These are phyloP conservation scores for Hirundichthys speculiger DNA, from an alignment of 2,113 vertebrate genomes.

Conservation along the genomic window DNA sequence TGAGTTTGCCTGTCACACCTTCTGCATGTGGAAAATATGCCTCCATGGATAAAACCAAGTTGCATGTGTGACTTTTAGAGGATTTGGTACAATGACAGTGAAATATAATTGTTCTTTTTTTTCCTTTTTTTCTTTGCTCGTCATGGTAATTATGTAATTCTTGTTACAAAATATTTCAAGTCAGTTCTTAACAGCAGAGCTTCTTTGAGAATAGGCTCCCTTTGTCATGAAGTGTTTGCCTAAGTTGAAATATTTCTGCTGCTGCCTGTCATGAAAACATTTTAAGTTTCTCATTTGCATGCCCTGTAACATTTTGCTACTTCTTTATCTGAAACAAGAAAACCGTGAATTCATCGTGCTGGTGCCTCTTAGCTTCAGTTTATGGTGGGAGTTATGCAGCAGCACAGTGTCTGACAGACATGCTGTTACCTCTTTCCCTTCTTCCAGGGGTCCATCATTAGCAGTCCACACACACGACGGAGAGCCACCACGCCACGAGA, in stretches of 20 bases:
- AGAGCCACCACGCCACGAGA: constrained; percentile 90
- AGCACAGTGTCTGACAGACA: constrained; percentile 40
- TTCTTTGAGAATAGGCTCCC: constrained; percentile 36
- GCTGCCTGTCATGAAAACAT: constrained; percentile 67
- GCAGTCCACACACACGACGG: constrained; percentile 92
- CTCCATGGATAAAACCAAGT: constrained; percentile 64
- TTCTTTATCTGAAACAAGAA: constrained; percentile 65
- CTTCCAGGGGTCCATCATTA: constrained; percentile 99
- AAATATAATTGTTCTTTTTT: constrained; percentile 37
- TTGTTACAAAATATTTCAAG: constrained; percentile 42
- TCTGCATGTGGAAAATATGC: constrained; percentile 78
- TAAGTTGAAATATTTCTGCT: constrained; percentile 51
- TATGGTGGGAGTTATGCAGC: constrained; percentile 17
- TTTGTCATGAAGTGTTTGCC: constrained; percentile 36
- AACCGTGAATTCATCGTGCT: constrained; percentile 40
- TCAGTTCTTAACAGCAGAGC: constrained; percentile 29
- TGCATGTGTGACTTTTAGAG: constrained; percentile 78
- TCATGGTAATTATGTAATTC: constrained; percentile 3
- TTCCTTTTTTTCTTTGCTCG: constrained; percentile 24
- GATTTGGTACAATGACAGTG: constrained; percentile 53
- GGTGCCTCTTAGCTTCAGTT: constrained; percentile 25
- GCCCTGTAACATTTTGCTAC: constrained; percentile 76
- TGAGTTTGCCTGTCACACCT: constrained; percentile 68
- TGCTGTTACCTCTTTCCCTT: constrained; percentile 56
- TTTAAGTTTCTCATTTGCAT: constrained; percentile 79